These are phyloP conservation scores for Meles meles DNA, from an alignment of 2,113 vertebrate species.

Conservation along the genomic window DNA sequence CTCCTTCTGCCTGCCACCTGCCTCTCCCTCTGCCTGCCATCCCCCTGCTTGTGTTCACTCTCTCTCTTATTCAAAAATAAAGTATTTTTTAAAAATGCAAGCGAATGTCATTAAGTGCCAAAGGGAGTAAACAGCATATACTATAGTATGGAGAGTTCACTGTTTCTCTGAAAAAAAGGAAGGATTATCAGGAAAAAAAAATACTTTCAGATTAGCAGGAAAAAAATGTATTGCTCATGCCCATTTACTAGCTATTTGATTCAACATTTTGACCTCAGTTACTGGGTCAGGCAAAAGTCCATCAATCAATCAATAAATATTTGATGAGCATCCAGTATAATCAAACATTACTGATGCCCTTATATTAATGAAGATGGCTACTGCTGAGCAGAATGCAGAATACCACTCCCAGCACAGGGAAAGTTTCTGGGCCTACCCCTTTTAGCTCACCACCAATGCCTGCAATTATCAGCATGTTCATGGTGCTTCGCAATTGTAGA, in stretches of 20 bases:
- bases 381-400: background rate
- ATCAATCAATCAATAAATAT: background rate
- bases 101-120: background rate
- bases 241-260: background rate
- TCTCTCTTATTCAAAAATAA: too few relatives aligned
- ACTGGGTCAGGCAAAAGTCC: background rate
- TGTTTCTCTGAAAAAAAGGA: background rate
- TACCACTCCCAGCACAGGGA: background rate
- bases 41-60: too few relatives aligned
- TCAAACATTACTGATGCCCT: background rate
- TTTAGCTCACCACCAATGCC: background rate
- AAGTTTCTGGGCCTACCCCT: background rate
- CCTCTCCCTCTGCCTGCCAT: too few relatives aligned
- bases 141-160: background rate
- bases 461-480: background rate
- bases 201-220: background rate
- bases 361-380: background rate
- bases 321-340: background rate
- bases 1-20: too few relatives aligned
- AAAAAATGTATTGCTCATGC: background rate
- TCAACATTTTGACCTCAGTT: background rate
- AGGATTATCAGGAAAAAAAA: background rate
- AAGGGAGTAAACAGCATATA: background rate
- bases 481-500: background rate
- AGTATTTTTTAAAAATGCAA: background rate